Conservation (phyloP, 1,140 invertebrate species). For the Camponotus floridanus region DNA sequence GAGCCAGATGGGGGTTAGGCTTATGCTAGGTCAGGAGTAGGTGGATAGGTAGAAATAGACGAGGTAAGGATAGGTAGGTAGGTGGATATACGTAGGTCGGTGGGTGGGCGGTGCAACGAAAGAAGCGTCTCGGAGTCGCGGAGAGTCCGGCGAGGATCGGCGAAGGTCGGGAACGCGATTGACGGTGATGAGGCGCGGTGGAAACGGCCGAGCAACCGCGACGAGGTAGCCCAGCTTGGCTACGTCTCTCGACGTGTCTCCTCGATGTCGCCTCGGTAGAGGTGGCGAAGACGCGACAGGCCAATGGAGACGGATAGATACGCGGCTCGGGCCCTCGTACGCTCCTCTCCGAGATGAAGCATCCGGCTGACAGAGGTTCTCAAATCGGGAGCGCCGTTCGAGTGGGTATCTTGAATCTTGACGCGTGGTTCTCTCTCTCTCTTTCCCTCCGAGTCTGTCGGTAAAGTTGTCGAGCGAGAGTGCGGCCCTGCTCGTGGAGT, state of each 20-base stretch:
- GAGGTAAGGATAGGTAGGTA: conserved; percentile 69
- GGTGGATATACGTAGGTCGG: conserved; percentile 26
- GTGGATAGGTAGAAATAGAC: conserved; percentile 45
- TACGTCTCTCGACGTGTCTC: background rate
- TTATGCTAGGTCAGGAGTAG: conserved; percentile 15
- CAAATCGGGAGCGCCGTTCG: conserved; percentile 69
- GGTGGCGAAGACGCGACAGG: background rate
- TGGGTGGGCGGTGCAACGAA: conserved; percentile 61
- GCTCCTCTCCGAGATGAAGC: conserved; percentile 63
- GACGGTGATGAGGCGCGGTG: conserved; percentile 20
- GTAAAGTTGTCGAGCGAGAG: background rate
- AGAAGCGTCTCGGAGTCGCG: conserved; percentile 55
- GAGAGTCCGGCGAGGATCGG: conserved; percentile 8
- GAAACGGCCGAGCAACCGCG: background rate
- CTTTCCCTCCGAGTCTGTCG: background rate
- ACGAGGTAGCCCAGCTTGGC: background rate
- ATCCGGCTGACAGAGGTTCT: conserved; percentile 69
- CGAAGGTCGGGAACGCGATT: conserved; percentile 53
- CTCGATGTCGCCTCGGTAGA: too few species aligned
- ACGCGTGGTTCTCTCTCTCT: background rate
- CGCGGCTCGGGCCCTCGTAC: conserved; percentile 50
- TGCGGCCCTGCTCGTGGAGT: conserved; percentile 62
- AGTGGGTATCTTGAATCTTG: conserved; percentile 45
- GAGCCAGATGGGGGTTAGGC: background rate
- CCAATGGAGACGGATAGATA: conserved; percentile 61